Evolutionary conservation across 2,888 invertebrate species (phyloP).

Genomic region (Synanthedon myopaeformis): DNA sequence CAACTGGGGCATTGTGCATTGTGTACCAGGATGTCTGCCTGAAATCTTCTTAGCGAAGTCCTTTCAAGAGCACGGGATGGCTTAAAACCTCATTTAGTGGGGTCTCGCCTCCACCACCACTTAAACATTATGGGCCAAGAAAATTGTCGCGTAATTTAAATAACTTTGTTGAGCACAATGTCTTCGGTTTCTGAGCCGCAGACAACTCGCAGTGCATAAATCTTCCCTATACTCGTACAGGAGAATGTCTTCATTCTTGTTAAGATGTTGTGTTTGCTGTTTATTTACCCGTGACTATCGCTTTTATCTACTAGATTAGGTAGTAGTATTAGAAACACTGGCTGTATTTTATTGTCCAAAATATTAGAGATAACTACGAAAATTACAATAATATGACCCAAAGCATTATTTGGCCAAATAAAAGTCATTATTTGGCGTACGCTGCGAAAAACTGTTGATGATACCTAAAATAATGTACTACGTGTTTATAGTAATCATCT

Average conservation of each 20-base stretch:
- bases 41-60: slow-evolving; percentile 59
- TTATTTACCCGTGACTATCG: slow-evolving; percentile 12
- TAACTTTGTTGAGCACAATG: slow-evolving; percentile 54
- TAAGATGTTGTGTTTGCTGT: slow-evolving; percentile 21
- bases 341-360: no score
- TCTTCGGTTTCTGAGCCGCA: slow-evolving; percentile 34
- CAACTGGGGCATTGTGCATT: slow-evolving; percentile 40
- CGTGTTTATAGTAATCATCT: no score
- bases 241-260: slow-evolving; percentile 34
- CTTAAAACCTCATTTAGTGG: slow-evolving; percentile 64
- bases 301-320: slow-evolving; percentile 4
- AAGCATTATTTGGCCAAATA: no score
- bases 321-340: no score
- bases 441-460: no score
- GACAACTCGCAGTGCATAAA: slow-evolving; percentile 44
- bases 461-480: no score
- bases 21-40: slow-evolving; percentile 29
- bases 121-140: slow-evolving; percentile 53
- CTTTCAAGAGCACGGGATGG: slow-evolving; percentile 41
- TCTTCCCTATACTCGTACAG: slow-evolving; percentile 30
- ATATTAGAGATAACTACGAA: no score
- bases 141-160: slow-evolving; percentile 66
- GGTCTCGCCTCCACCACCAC: slow-evolving; percentile 48
- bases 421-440: no score
- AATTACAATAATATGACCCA: no score